Base-by-base conservation (phyloP, 2,888 invertebrate genomes). In the Stramonita haemastoma region DNA sequence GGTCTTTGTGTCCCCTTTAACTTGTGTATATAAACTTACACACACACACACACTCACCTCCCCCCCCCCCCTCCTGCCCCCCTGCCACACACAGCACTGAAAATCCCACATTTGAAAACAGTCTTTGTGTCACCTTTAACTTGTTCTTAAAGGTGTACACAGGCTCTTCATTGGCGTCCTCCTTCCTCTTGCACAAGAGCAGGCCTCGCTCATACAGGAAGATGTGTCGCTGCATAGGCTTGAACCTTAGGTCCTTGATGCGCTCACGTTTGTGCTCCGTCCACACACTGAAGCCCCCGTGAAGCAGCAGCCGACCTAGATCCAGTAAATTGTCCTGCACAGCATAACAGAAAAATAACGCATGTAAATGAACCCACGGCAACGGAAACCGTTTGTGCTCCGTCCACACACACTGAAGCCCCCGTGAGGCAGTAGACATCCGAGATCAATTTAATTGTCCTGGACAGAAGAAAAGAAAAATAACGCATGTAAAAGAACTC, bases 131-230 rank as follows among this genome's bases (percentile, higher is more conserved):
- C 8, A 98, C 98, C 97, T 98, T 98, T 89, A 99, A 96, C 95
- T 98, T 98, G 96, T 98, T 97, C 96, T 99, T 99, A 92, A 95
- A 96, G 90, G 94, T 94, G 92, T 96, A 96, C 8, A 94, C 92
- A 89, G 95, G 95, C 89, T 94, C 95, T 36, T 96, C 95, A 11
- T 83, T 8, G 92, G 95, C 94, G 36, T 94, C 94, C 57, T 95
- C 95, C 89, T 96, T 95, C 95, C 98, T 98, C 95, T 98, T 98
- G 96, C 99, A 99, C 96, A 99, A 98, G 91, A 99, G 97, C 96
- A 99, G 97, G 26, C 98, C 98, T 95, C 98, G 98, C 96, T 99
- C 98, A 96, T 99, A 99, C 70, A 99, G 97, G 96, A 99, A 99
- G 94, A 99, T 97, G 96, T 99, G 99, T 86, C 99, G 94, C 91